These are phyloP conservation scores for Barnardius zonarius DNA, from an alignment of 2,113 vertebrate species.

Conservation along the genomic window DNA sequence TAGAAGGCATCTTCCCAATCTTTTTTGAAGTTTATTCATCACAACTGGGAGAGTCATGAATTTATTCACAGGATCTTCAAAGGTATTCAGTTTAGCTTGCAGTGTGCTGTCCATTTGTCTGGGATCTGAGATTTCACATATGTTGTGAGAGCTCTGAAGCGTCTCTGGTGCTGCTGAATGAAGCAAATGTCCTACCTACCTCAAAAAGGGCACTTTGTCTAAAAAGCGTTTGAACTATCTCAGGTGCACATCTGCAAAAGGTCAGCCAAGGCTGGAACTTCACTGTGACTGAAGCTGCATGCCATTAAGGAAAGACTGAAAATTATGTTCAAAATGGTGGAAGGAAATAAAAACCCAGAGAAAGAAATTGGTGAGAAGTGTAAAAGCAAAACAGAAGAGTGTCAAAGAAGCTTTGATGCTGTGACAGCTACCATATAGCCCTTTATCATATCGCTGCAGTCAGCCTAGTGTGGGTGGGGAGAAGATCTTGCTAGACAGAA, in stretches of 20 bases:
- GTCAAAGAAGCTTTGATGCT: conserved; percentile 10
- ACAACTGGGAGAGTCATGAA: not conserved
- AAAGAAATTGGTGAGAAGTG: not conserved
- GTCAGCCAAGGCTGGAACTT: not conserved
- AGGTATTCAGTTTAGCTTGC: not conserved
- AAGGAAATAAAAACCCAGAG: not conserved
- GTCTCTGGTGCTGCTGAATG: not conserved
- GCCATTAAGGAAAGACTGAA: not conserved
- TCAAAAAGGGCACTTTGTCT: not conserved
- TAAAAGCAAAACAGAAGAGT: conserved; percentile 11
- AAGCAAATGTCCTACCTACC: not conserved
- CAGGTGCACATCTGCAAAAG: not conserved
- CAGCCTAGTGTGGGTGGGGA: not conserved
- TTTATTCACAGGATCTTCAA: not conserved
- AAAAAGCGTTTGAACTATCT: not conserved
- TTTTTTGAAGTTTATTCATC: not conserved
- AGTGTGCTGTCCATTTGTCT: not conserved
- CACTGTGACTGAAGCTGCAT: not conserved
- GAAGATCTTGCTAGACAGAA: not conserved
- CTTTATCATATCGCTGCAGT: conserved; percentile 10
- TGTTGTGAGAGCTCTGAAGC: not conserved
- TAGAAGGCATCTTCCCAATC: not conserved
- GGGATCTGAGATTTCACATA: not conserved
- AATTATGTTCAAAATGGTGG: not conserved
- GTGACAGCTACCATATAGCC: not conserved